phyloP scores from a whole-genome alignment of 2,113 vertebrate species.

The Mixornis gularis region DNA sequence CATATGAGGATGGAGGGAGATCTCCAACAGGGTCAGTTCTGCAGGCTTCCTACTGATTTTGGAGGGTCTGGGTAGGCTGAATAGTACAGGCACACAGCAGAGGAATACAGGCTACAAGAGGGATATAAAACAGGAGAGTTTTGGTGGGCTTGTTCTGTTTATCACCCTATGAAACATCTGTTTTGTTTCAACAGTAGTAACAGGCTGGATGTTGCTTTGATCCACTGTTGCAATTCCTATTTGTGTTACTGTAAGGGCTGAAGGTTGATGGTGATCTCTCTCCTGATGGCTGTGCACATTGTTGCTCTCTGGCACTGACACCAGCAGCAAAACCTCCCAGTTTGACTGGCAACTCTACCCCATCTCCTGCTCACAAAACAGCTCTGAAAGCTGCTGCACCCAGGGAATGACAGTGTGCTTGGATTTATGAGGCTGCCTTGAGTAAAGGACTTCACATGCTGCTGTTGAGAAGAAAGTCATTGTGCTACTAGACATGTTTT shows the following conservation, averaged over 20 bases:
- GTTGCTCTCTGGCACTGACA: background rate
- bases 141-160: background rate
- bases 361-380: background rate
- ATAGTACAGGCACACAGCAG: background rate
- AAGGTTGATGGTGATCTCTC: background rate
- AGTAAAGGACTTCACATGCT: background rate
- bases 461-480: background rate
- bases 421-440: background rate
- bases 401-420: background rate
- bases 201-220: background rate
- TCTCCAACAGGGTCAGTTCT: background rate
- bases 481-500: background rate
- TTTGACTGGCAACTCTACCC: background rate
- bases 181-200: background rate
- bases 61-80: background rate
- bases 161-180: background rate
- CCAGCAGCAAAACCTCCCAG: background rate
- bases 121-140: background rate
- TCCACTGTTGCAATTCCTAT: background rate
- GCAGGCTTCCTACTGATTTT: background rate
- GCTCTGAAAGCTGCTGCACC: background rate
- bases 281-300: rapidly evolving
- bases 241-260: background rate
- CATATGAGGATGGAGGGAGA: background rate
- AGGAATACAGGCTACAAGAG: background rate